phyloP scores from a whole-genome alignment of 1,140 invertebrate species.

The Trachymyrmex septentrionalis region DNA sequence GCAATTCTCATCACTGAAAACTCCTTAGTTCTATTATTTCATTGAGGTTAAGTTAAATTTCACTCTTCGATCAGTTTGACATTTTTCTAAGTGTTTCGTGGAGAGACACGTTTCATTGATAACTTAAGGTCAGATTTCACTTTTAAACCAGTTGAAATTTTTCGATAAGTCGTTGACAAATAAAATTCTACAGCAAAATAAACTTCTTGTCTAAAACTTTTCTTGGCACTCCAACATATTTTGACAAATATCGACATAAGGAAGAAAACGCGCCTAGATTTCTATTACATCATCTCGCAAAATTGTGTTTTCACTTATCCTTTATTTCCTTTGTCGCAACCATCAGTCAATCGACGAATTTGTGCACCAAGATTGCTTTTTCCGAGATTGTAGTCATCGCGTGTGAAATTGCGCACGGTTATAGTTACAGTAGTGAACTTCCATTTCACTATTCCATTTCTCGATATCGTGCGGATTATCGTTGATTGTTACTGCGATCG shows the following conservation, averaged over 20 bases:
- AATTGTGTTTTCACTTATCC: constrained; percentile 1
- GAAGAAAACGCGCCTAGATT: background rate
- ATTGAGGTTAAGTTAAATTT: background rate
- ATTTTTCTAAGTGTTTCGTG: background rate
- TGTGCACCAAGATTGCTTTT: constrained; percentile 24
- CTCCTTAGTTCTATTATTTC: background rate
- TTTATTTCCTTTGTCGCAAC: constrained; percentile 26
- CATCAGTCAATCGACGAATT: constrained; percentile 30
- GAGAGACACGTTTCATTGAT: background rate
- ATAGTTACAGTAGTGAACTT: constrained; percentile 1
- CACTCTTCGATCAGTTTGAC: background rate
- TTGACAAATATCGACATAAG: background rate
- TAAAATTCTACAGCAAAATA: background rate
- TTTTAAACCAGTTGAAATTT: background rate
- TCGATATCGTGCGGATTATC: background rate
- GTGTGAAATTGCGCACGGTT: constrained; percentile 22
- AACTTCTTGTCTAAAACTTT: background rate
- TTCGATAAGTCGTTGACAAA: background rate
- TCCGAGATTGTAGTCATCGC: constrained; percentile 1
- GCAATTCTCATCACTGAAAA: background rate
- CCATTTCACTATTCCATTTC: constrained; percentile 7
- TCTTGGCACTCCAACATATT: background rate
- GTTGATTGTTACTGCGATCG: background rate
- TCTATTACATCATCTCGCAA: background rate
- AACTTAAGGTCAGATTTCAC: background rate